Base-by-base conservation (phyloP, 2,888 invertebrate species). In the Conistra vaccinii region DNA sequence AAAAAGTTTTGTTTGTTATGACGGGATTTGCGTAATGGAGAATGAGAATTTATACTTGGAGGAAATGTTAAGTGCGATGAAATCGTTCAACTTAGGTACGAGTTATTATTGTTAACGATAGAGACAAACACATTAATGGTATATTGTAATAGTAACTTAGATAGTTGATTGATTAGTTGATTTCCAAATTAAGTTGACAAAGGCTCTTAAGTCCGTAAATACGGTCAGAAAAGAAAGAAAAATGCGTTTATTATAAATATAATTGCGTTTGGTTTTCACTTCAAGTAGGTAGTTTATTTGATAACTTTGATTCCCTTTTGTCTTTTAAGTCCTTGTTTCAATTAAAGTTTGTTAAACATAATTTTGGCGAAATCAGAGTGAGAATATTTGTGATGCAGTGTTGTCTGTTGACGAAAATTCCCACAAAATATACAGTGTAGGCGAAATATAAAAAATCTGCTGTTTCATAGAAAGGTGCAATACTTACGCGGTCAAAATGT, bases 1-100 rank as follows among this genome's bases (percentile, higher is more conserved):
- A 60, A 78, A 63, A 81, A 76, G 45, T 70, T 80, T 82, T 77
- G 66, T 82, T 82, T 77, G 78, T 67, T 70, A 58, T 45, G 70
- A 66, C 69, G 39, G n/a, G 61, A 42, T 76, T 77, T 69, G 58
- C 26, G 68, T 65, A 68, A 75, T 76, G 57, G 69, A 29, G 70
- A 32, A 42, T 71, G 51, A 57, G 32, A n/a, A 58, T 72, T 72
- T 63, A 42, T 72, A 3, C 2, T 79, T 42, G 48, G 32, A 26
- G 26, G 69, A 58, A 32, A 23, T 68, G 32, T 32, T 32, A 17
- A 26, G 42, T 51, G 60, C 45, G 14, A 4, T 6, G 23, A 60
- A 53, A 23, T 77, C 32, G 26, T 63, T 62, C 1, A 23, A 23
- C 26, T 35, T 45, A 51, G 35, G 35, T 51, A 0, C 5, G 23